phyloP scores from a whole-genome alignment of 2,888 invertebrate genomes.

The Pilophorus perplexus region DNA sequence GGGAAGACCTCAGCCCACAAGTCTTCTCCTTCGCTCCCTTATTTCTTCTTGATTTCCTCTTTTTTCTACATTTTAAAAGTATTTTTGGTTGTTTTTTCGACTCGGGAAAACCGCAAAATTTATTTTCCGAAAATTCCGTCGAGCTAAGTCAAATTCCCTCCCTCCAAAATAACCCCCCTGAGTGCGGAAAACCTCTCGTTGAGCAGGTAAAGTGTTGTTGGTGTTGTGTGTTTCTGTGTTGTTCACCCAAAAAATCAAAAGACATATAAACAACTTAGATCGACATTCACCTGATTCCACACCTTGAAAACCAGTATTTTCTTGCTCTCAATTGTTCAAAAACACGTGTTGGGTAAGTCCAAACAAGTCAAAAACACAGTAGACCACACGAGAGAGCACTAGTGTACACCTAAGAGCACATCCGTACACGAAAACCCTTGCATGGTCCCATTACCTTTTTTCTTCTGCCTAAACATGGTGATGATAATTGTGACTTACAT shows the following conservation, averaged over 20 bases:
- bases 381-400: too few relatives aligned
- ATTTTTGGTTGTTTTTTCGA: neutral
- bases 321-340: too few relatives aligned
- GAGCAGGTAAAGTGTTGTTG: conserved; percentile 39
- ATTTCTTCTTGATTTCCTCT: conserved; percentile 15
- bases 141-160: neutral
- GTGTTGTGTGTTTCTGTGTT: conserved; percentile 39
- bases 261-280: neutral
- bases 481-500: too few relatives aligned
- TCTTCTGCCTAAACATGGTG: too few relatives aligned
- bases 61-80: conserved; percentile 6
- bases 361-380: too few relatives aligned
- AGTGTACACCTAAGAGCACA: too few relatives aligned
- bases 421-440: too few relatives aligned
- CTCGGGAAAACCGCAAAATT: conserved; percentile 12
- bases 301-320: too few relatives aligned
- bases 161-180: neutral
- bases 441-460: too few relatives aligned
- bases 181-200: conserved; percentile 29
- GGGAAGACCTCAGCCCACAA: conserved; percentile 31
- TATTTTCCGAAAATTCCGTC: neutral
- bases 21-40: conserved; percentile 35
- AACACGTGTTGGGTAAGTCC: too few relatives aligned
- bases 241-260: neutral
- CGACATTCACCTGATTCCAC: too few relatives aligned